Conservation (phyloP, 2,888 invertebrate species). For the Cantharis lateralis region DNA sequence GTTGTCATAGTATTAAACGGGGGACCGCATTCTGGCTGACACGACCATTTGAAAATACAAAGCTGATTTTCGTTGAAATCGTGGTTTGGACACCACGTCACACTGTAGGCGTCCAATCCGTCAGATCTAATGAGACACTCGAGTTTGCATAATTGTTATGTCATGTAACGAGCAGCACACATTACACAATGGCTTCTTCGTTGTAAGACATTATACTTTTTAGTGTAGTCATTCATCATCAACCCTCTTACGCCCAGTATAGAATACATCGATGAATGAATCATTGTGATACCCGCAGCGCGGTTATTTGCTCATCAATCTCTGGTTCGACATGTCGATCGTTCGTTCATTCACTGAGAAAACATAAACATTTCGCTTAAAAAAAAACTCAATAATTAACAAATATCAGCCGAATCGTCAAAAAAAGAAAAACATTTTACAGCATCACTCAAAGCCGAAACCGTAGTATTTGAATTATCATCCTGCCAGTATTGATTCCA, state of each 20-base stretch:
- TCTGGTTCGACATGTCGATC: not conserved
- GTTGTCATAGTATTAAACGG: not conserved
- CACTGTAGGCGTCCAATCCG: not conserved
- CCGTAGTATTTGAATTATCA: not conserved
- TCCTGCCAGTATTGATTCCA: not conserved
- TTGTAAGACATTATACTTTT: not conserved
- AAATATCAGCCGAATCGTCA: not conserved
- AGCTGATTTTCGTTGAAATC: not conserved
- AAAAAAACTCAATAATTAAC: not conserved
- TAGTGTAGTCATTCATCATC: not conserved
- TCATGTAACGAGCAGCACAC: too few species aligned
- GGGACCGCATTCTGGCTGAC: too few species aligned
- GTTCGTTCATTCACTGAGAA: not conserved
- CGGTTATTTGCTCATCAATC: not conserved
- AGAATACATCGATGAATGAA: not conserved
- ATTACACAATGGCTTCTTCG: not conserved
- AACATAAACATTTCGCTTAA: not conserved
- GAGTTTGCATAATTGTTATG: not conserved
- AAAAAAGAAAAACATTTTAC: not conserved
- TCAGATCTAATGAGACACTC: too few species aligned
- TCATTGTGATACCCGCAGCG: not conserved
- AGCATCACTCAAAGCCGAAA: not conserved
- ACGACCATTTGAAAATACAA: not conserved
- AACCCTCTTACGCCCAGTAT: not conserved
- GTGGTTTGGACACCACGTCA: not conserved